Evolutionary conservation across 2,888 invertebrate species (phyloP).

Genomic region (Hirtodrosophila alboralis): DNA sequence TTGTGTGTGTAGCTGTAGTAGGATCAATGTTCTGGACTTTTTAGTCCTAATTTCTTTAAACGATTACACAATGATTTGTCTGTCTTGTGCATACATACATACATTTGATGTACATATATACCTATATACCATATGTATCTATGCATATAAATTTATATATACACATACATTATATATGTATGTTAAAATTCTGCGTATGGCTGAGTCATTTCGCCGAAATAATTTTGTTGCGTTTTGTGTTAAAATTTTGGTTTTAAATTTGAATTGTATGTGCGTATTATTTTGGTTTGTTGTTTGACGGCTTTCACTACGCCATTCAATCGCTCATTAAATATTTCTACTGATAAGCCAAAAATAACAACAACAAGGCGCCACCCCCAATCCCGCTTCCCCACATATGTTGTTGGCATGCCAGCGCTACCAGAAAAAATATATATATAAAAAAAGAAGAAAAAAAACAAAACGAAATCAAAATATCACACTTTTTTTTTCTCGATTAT

Average conservation of each 20-base stretch:
- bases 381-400: neutral
- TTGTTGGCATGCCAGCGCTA: neutral
- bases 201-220: slow-evolving; percentile 44
- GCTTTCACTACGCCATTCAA: slow-evolving; percentile 40
- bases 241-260: slow-evolving; percentile 10
- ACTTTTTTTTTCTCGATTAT: slow-evolving; percentile 58
- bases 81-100: neutral
- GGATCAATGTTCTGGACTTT: slow-evolving; percentile 27
- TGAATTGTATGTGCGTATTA: slow-evolving; percentile 15
- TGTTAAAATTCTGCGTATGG: slow-evolving; percentile 18
- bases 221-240: slow-evolving; percentile 18
- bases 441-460: slow-evolving; percentile 4
- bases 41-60: slow-evolving; percentile 18
- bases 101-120: slow-evolving; percentile 2
- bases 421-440: neutral
- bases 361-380: slow-evolving; percentile 5
- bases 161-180: slow-evolving; percentile 4
- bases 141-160: neutral
- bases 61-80: slow-evolving; percentile 61
- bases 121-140: neutral
- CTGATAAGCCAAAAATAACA: slow-evolving; percentile 40
- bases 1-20: slow-evolving; percentile 4
- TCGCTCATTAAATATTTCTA: slow-evolving; percentile 19
- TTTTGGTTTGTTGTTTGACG: slow-evolving; percentile 45
- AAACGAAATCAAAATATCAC: slow-evolving; percentile 36